A percentile compares a stretch with the other conserved stretches of the same genome.
Evolutionary conservation across 2,113 vertebrate species (phyloP).

Genomic region (Tangachromis dhanisi): DNA sequence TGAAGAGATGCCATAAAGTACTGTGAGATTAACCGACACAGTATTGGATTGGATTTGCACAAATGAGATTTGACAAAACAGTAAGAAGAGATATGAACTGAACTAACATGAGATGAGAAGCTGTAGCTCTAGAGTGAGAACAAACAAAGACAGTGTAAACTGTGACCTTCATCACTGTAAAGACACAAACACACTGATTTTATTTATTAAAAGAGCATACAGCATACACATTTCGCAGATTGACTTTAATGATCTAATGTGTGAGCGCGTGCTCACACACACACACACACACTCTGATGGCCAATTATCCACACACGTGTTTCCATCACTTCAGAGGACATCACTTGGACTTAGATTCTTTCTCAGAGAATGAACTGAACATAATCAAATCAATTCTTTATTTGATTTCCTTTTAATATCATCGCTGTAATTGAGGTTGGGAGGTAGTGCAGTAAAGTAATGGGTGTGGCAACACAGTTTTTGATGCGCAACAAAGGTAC

Average conservation of each 20-base stretch:
- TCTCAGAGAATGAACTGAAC: not conserved
- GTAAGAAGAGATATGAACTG: not conserved
- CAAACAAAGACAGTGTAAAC: not conserved
- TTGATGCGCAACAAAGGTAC: not conserved
- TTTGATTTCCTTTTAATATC: not conserved
- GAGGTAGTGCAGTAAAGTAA: not conserved
- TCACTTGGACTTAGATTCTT: not conserved
- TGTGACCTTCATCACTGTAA: not conserved
- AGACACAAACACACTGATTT: not conserved
- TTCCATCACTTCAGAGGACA: not conserved
- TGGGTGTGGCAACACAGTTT: not conserved
- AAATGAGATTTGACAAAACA: not conserved
- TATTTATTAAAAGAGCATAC: not conserved
- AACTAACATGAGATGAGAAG: not conserved
- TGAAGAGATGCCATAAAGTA: not conserved
- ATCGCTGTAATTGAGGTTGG: not conserved
- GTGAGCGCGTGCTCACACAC: not conserved
- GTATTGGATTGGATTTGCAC: not conserved
- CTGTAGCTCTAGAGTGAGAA: not conserved
- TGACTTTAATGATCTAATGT: not conserved
- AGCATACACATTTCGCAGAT: not conserved
- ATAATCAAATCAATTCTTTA: not conserved
- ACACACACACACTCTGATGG: not conserved
- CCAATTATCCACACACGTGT: not conserved
- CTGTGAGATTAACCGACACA: not conserved